Evolutionary conservation across 1,140 invertebrate species (phyloP), one percentile per base, ranked within the genome.

Genomic region (Drosophila arizonae): DNA sequence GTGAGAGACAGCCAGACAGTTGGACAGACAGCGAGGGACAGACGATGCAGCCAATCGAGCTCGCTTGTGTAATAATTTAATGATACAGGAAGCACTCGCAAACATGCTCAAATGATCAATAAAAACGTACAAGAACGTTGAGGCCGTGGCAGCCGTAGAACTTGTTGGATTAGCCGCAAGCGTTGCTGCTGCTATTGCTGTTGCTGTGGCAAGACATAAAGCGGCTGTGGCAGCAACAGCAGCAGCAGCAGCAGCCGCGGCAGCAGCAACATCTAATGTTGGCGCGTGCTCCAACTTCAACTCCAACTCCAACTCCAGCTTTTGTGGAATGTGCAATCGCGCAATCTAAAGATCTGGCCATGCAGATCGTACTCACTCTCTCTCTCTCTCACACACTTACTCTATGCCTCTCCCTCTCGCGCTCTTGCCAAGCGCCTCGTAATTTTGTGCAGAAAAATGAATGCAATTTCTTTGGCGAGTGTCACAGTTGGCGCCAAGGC

Each of bases 401-500:
- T 30, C 8, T 10, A 17, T 6, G 17, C 6, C n/a, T 13, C 1
- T 24, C 5, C 6, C 41, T 10, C 15, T 26, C 24, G 61, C 15
- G 33, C 30, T 9, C 45, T 15, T 5, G 51, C 56, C 57, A 64
- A 61, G 58, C 55, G 62, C 56, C 68, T 71, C 72, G 72, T 75
- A 64, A 80, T 88, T 84, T 82, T 63, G 56, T 68, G 72, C 70
- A 64, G 67, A 79, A 81, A 90, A 84, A 90, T 90, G 71, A 78
- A 82, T 90, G 80, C 80, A 78, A 88, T 91, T 79, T 82, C 78
- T 82, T 70, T 80, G 67, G 79, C 74, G 45, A 80, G 73, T 90
- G 86, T 90, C 86, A 88, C 72, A 81, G 77, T 77, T 88, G 90
- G 89, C 90, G 90, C 89, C 90, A 91, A 90, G 85, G 82, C 82